Percentiles rank a stretch among this genome's conserved stretches.
These are phyloP conservation scores for Cinara cedri DNA, from an alignment of 2,888 invertebrate species.

Conservation along the genomic window DNA sequence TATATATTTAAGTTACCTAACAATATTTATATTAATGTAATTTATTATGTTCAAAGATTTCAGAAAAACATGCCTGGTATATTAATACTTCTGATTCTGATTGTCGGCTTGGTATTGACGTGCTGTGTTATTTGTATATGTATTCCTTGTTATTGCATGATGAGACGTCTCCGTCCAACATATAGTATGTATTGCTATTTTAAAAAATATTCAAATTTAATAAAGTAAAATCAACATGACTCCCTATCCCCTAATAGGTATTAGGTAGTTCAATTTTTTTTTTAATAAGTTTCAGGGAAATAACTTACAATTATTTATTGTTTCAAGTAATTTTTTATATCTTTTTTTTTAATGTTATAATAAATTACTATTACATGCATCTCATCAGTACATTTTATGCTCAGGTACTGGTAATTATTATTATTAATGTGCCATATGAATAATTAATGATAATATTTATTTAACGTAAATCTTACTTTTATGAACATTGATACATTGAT, in stretches of 20 bases:
- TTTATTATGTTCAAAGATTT: constrained; percentile 21
- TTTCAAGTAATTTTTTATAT: too few species aligned
- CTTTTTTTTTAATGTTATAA: too few species aligned
- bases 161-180: constrained; percentile 37
- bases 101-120: constrained; percentile 26
- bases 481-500: background rate
- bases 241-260: too few species aligned
- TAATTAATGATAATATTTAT: background rate
- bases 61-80: constrained; percentile 35
- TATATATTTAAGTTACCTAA: too few species aligned
- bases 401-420: background rate
- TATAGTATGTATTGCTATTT: constrained; percentile 52
- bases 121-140: constrained; percentile 52
- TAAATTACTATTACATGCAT: too few species aligned
- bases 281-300: too few species aligned
- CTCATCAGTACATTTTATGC: too few species aligned
- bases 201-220: too few species aligned
- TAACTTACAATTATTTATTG: too few species aligned
- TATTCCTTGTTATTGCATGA: constrained; percentile 53
- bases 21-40: background rate
- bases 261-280: too few species aligned
- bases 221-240: too few species aligned
- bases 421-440: too few species aligned
- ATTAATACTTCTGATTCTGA: constrained; percentile 30
- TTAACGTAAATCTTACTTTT: background rate